Evolutionary conservation across 1,140 invertebrate species (phyloP).

Genomic region (Solen grandis): DNA sequence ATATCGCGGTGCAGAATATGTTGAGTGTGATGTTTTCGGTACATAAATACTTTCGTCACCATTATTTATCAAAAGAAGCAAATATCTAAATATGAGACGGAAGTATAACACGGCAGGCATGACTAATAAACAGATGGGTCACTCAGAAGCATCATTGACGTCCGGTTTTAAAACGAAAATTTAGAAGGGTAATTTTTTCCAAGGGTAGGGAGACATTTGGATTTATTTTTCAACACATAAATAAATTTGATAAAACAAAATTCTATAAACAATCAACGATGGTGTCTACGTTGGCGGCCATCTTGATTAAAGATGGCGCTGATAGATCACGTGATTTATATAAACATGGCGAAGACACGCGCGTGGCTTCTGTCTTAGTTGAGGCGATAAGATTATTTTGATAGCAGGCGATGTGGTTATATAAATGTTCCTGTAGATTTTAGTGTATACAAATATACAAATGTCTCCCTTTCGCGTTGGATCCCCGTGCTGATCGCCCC

Average conservation of each 20-base stretch:
- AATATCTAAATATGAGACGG: too few relatives aligned
- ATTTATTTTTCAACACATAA: constrained; percentile 60
- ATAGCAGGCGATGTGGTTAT: constrained; percentile 42
- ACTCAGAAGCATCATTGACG: too few relatives aligned
- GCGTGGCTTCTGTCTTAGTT: constrained; percentile 49
- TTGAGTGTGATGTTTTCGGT: too few relatives aligned
- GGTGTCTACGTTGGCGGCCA: constrained; percentile 52
- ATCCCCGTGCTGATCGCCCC: not conserved
- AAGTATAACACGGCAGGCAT: too few relatives aligned
- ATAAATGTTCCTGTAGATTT: constrained; percentile 28
- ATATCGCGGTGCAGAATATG: too few relatives aligned
- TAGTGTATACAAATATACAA: constrained; percentile 53
- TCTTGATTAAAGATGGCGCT: constrained; percentile 48
- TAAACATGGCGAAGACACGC: constrained; percentile 27
- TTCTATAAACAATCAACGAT: constrained; percentile 21
- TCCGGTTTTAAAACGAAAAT: too few relatives aligned
- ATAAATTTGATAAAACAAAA: constrained; percentile 48
- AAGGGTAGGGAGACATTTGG: constrained; percentile 42
- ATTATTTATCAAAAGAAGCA: too few relatives aligned
- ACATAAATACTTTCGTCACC: too few relatives aligned
- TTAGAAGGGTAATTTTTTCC: too few relatives aligned
- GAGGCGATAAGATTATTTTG: constrained; percentile 56
- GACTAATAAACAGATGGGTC: too few relatives aligned
- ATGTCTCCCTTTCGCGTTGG: constrained; percentile 25
- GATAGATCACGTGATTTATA: constrained; percentile 53